Base-by-base conservation (phyloP, 2,113 vertebrate genomes). In the Cyanistes caeruleus region DNA sequence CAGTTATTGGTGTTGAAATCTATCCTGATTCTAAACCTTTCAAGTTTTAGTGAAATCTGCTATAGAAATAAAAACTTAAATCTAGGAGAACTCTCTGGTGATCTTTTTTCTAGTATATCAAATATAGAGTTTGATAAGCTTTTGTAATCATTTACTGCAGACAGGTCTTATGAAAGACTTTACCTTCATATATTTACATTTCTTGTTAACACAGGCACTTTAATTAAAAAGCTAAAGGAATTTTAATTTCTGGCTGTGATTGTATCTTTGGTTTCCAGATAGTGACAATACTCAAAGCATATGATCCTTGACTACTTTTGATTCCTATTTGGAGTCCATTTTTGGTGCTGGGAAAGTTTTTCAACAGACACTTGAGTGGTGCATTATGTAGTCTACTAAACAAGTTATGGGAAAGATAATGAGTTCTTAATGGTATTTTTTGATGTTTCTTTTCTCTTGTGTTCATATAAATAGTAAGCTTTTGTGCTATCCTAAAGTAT, bases 1-100 rank as follows among this genome's bases (percentile, higher is more conserved):
- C 55, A 69, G 67, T 90, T 80, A 83, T 51, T 90, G 51, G 88
- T 80, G n/a, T 53, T 85, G 69, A 95, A 91, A 90, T 75, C 55
- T 90, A 56, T 90, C 82, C 72, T 39, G 59, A 79, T 83, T 83
- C 31, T 80, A 24, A n/a, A 35, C 76, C 28, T 87, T 51, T 35
- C 23, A 46, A 51, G 33, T 90, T 93, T 79, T 62, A 86, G 67
- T 86, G 31, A 72, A 85, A 70, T 80, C 63, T 90, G 28, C 51
- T 90, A 58, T 25, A 83, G 37, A 90, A 87, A 84, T 63, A 86
- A 86, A 86, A 64, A 52, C 68, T 80, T 76, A 64, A 44, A 39
- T 83, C 59, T 56, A 46, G 21, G n/a, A 74, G 28, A 90, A 88
- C 11, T 51, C 64, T 84, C 65, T 53, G n/a, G 18, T 60, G 48